phyloP scores from a whole-genome alignment of 2,888 invertebrate genomes.

The Eumerus sabulonum region DNA sequence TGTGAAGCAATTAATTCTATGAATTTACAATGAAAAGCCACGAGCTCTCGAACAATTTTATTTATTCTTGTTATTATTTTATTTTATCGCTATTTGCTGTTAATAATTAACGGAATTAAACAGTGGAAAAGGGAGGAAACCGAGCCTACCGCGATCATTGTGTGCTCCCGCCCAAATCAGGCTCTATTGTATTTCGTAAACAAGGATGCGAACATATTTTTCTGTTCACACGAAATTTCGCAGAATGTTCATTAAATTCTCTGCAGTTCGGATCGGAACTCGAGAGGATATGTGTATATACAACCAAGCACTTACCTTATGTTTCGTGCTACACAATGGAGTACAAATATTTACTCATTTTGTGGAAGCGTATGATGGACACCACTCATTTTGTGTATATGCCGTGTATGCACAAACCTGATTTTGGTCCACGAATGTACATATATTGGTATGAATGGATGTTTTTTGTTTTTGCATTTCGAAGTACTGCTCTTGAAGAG shows the following conservation, averaged over 20 bases:
- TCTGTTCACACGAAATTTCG: conserved; percentile 8
- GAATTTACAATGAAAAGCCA: conserved; percentile 5
- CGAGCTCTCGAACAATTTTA: not conserved
- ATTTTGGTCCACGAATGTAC: too few relatives aligned
- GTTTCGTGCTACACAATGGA: not conserved
- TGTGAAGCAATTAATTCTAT: conserved; percentile 2
- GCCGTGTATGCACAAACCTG: too few relatives aligned
- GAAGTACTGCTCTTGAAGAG: too few relatives aligned
- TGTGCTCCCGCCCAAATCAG: not conserved
- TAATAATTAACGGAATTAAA: conserved; percentile 11
- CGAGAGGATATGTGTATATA: not conserved
- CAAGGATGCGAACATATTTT: conserved; percentile 1
- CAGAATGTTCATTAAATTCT: conserved; percentile 10
- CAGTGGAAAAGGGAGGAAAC: not conserved
- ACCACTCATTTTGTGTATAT: not conserved
- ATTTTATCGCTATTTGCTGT: not conserved
- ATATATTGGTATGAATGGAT: too few relatives aligned
- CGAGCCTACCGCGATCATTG: too few relatives aligned
- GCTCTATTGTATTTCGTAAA: conserved; percentile 1
- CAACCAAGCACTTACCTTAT: not conserved
- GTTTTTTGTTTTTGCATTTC: too few relatives aligned
- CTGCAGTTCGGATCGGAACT: not conserved
- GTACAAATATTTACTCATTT: conserved; percentile 21
- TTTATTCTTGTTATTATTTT: not conserved
- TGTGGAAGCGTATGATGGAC: conserved; percentile 1